A percentile compares a stretch with the other conserved stretches of the same genome.
Conservation (phyloP, 1,140 invertebrate genomes). For the Tetramorium simillimum region DNA sequence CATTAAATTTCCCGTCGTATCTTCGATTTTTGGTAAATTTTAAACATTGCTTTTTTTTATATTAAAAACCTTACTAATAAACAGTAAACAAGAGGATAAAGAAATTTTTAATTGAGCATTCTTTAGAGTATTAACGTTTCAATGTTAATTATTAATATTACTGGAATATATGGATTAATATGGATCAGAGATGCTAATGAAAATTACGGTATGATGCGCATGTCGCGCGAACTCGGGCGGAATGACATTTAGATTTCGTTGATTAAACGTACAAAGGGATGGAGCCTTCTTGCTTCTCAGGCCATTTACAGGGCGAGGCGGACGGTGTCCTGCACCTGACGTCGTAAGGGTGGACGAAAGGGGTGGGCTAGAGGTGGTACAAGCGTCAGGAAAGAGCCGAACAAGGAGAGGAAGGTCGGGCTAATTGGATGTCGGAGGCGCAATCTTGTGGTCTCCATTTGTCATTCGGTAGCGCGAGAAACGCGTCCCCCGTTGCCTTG, state of each 20-base stretch:
- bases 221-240: constrained; percentile 56
- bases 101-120: background rate
- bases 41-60: background rate
- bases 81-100: background rate
- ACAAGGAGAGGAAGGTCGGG: constrained; percentile 69
- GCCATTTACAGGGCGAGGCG: constrained; percentile 73
- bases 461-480: constrained; percentile 78
- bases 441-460: constrained; percentile 84
- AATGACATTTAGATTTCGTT: constrained; percentile 78
- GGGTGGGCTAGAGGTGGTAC: constrained; percentile 48
- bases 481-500: constrained; percentile 54
- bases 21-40: background rate
- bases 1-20: background rate
- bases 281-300: constrained; percentile 71
- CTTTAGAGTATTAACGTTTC: background rate
- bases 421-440: constrained; percentile 83
- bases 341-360: constrained; percentile 64
- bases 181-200: constrained; percentile 20
- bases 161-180: background rate
- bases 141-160: background rate
- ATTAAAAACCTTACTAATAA: background rate
- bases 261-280: constrained; percentile 80
- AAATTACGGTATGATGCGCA: background rate
- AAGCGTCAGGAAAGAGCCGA: constrained; percentile 63
- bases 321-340: constrained; percentile 77